These are phyloP conservation scores for Strix occidentalis DNA, from an alignment of 2,797 vertebrate genomes.

Conservation along the genomic window DNA sequence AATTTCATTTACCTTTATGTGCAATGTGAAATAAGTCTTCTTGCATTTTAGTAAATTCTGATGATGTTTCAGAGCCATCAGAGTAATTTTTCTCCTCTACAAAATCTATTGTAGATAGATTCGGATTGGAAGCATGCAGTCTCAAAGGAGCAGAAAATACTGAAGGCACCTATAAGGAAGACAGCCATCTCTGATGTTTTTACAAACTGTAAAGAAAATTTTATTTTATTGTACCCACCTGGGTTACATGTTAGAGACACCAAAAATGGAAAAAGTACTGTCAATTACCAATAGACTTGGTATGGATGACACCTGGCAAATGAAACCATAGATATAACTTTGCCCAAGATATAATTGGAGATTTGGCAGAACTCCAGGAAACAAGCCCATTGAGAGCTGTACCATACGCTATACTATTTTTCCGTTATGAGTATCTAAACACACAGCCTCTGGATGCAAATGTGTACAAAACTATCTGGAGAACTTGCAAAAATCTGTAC, in stretches of 20 bases:
- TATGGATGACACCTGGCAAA: background rate
- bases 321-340: background rate
- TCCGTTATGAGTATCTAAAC: background rate
- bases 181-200: background rate
- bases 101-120: slow-evolving; percentile 91
- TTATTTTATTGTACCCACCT: background rate
- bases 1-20: slow-evolving; percentile 83
- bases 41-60: slow-evolving; percentile 94
- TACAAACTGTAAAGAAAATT: background rate
- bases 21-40: slow-evolving; percentile 93
- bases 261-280: background rate
- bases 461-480: background rate
- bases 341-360: background rate
- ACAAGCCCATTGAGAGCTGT: background rate
- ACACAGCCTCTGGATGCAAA: background rate
- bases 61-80: slow-evolving; percentile 83
- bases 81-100: slow-evolving; percentile 86
- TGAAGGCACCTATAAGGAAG: slow-evolving; percentile 75
- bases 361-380: background rate
- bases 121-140: slow-evolving; percentile 96
- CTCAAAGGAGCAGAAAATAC: slow-evolving; percentile 85
- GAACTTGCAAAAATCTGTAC: background rate
- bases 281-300: background rate
- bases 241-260: background rate
- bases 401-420: background rate